Evolutionary conservation across 2,888 invertebrate species (phyloP), one percentile per base, ranked within the genome.

Genomic region (Mythimna ferrago): DNA sequence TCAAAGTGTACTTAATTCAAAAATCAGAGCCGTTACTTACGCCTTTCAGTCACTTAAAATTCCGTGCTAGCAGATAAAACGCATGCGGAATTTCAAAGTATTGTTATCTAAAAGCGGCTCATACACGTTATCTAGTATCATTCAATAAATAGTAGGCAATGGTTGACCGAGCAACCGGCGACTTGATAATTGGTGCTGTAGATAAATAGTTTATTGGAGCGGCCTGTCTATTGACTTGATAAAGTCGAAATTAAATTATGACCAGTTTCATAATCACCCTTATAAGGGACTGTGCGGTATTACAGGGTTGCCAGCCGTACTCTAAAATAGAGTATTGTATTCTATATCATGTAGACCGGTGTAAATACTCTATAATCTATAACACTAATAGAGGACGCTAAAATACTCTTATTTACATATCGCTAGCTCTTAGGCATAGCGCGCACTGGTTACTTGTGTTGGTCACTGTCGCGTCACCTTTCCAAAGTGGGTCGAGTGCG

Each of bases 141-240:
- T 71, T 86, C 73, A 86, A 78, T 86, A 86, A 86, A 85, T 83
- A 81, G 58, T 64, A 38, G 54, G 64, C 76, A 85, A 83, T 81
- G 71, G 79, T 73, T 78, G 62, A 78, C 65, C 74, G 57, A 71
- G 75, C 61, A 71, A 69, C 80, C 73, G 76, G 72, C 68, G 67
- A 77, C 79, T 83, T 71, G 68, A 75, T 84, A 88, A 88, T 86
- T 88, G 86, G 79, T 74, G 81, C 78, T 73, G 73, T 76, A 80
- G 83, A 88, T 86, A 87, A 80, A 82, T 81, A 85, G 75, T 88
- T 88, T 88, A 87, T 83, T 83, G 64, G 60, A 67, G 62, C 76
- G 61, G 75, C 71, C 61, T 77, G 77, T 80, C 75, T 66, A 76
- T 81, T 71, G 73, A 66, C 41, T 71, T 80, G 86, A 86, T 87